These are phyloP conservation scores for Saimiri boliviensis DNA, from an alignment of 2,113 vertebrate species.

Conservation along the genomic window DNA sequence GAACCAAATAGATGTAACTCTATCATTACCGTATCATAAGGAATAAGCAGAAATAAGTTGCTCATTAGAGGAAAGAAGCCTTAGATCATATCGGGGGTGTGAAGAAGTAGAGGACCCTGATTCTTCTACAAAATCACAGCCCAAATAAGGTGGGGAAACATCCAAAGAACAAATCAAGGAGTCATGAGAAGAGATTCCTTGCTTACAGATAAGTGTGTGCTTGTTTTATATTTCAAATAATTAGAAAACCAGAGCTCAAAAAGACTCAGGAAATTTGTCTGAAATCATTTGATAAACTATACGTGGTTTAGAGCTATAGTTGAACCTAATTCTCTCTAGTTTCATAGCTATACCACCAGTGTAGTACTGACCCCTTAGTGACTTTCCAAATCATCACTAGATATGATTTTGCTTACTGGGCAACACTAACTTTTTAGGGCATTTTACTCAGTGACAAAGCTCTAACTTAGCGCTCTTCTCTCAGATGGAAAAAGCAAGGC, in stretches of 20 bases:
- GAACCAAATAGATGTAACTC: not conserved
- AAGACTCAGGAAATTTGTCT: slow-evolving; percentile 7
- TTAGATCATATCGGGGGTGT: not conserved
- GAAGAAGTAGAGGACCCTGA: not conserved
- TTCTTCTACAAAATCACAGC: not conserved
- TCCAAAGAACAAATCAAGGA: not conserved
- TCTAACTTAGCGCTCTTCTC: not conserved
- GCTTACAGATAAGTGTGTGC: not conserved
- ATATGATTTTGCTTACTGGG: not conserved
- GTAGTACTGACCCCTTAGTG: not conserved
- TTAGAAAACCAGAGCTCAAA: not conserved
- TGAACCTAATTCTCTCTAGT: not conserved
- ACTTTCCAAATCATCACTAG: not conserved
- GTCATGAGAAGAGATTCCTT: not conserved
- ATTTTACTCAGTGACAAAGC: not conserved
- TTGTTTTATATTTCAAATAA: not conserved
- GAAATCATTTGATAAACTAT: not conserved
- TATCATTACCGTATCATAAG: not conserved
- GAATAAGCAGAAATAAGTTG: not conserved
- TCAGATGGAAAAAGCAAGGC: not conserved
- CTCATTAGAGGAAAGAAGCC: not conserved
- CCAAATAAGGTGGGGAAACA: not conserved
- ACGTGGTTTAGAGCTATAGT: not conserved
- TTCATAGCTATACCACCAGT: not conserved
- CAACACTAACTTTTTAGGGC: not conserved